Conservation (phyloP, 2,113 vertebrate genomes). For the Caranx ignobilis region DNA sequence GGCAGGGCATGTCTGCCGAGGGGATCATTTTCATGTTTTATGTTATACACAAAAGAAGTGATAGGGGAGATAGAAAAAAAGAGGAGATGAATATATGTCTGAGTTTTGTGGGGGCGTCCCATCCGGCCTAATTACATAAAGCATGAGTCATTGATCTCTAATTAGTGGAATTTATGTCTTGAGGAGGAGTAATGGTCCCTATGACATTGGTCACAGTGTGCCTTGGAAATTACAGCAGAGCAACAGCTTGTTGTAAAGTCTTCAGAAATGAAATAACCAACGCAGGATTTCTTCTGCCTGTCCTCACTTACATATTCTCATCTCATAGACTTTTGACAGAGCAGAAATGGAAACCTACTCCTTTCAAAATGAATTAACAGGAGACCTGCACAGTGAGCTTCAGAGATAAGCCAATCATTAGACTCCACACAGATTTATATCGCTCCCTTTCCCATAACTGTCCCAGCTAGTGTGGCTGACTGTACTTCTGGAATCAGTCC, state of each 20-base stretch:
- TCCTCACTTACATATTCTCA: constrained; percentile 46
- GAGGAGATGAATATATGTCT: constrained; percentile 11
- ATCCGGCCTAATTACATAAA: constrained; percentile 61
- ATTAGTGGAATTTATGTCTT: constrained; percentile 73
- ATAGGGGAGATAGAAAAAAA: constrained; percentile 16
- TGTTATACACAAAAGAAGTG: constrained; percentile 38
- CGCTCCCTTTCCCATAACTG: constrained; percentile 12
- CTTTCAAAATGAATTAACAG: constrained; percentile 45
- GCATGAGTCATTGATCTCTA: constrained; percentile 68
- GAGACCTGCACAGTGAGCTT: constrained; percentile 28
- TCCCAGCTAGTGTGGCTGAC: constrained; percentile 40
- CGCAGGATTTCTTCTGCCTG: constrained; percentile 10
- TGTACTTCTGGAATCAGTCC: constrained; percentile 36
- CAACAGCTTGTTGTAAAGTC: constrained; percentile 35
- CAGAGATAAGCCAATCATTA: constrained; percentile 58
- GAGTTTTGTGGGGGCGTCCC: constrained; percentile 40
- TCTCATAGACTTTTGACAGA: constrained; percentile 30
- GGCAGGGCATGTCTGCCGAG: constrained; percentile 45
- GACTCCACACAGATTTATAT: constrained; percentile 43
- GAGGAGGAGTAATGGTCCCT: constrained; percentile 42
- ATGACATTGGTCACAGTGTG: constrained; percentile 48
- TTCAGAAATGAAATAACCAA: constrained; percentile 34
- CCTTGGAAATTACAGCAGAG: constrained; percentile 41
- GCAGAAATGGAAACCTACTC: constrained; percentile 47
- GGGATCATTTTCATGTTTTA: constrained; percentile 62